Evolutionary conservation across 2,113 vertebrate genomes (phyloP).

Genomic region (Tyrannus savana): DNA sequence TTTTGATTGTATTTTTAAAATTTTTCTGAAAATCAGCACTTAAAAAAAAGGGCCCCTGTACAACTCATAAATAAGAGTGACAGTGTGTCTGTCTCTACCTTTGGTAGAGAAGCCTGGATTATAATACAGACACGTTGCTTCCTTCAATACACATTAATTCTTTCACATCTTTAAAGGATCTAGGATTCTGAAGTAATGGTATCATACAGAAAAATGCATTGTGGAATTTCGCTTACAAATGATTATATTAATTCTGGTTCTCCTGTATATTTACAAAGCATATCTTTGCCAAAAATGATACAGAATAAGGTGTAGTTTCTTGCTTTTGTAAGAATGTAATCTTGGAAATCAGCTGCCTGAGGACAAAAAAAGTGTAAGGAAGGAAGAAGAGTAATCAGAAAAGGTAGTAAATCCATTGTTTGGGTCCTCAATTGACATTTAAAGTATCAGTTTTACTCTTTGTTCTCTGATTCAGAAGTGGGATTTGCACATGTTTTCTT

Average conservation of each 20-base stretch:
- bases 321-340: background rate
- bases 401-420: background rate
- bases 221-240: background rate
- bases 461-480: background rate
- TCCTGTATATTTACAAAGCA: background rate
- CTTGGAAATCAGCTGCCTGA: background rate
- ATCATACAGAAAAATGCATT: background rate
- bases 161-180: background rate
- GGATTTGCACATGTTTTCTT: background rate
- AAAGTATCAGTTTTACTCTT: background rate
- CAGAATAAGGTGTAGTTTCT: background rate
- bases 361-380: background rate
- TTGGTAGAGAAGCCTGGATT: background rate
- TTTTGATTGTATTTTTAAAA: background rate
- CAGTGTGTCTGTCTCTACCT: background rate
- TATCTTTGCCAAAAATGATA: background rate
- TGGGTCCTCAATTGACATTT: background rate
- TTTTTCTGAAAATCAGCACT: background rate
- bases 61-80: background rate
- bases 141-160: background rate
- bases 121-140: background rate
- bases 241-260: background rate
- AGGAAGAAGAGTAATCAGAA: background rate
- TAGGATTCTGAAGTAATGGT: background rate
- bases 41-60: background rate